Conservation (phyloP, 2,888 invertebrate species). For the Lasioglossum leucozonium region DNA sequence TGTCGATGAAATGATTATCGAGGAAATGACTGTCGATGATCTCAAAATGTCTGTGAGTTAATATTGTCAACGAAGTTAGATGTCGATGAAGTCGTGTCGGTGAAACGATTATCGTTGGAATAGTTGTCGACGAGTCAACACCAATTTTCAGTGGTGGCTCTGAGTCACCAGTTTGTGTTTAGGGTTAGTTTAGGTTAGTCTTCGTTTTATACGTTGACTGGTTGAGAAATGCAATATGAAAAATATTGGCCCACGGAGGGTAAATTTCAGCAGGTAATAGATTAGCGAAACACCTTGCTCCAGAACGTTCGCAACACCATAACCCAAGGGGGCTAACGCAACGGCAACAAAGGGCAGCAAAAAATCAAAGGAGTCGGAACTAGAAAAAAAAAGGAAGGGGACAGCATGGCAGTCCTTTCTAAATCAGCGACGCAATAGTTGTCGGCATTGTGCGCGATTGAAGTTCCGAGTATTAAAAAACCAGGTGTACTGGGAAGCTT, state of each 20-base stretch:
- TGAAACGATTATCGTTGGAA: too few relatives aligned
- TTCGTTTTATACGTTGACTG: not conserved
- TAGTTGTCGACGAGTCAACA: too few relatives aligned
- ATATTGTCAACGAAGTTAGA: too few relatives aligned
- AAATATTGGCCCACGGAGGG: not conserved
- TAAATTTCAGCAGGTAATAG: not conserved
- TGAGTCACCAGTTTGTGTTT: too few relatives aligned
- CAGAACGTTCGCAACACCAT: not conserved
- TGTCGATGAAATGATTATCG: too few relatives aligned
- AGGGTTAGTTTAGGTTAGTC: not conserved
- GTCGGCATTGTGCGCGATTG: not conserved
- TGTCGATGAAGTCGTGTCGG: too few relatives aligned
- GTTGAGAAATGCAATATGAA: not conserved
- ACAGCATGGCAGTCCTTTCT: constrained; percentile 37
- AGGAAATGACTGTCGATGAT: too few relatives aligned
- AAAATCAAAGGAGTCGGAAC: not conserved
- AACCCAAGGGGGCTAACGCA: not conserved
- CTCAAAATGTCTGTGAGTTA: too few relatives aligned
- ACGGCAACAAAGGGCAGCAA: not conserved
- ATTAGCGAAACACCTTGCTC: not conserved
- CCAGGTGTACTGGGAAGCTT: constrained; percentile 51
- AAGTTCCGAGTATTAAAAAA: constrained; percentile 1
- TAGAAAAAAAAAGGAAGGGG: not conserved
- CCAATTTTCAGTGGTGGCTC: too few relatives aligned
- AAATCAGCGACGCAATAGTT: constrained; percentile 21